Evolutionary conservation across 2,888 invertebrate species (phyloP).

Genomic region (Sipha maydis): DNA sequence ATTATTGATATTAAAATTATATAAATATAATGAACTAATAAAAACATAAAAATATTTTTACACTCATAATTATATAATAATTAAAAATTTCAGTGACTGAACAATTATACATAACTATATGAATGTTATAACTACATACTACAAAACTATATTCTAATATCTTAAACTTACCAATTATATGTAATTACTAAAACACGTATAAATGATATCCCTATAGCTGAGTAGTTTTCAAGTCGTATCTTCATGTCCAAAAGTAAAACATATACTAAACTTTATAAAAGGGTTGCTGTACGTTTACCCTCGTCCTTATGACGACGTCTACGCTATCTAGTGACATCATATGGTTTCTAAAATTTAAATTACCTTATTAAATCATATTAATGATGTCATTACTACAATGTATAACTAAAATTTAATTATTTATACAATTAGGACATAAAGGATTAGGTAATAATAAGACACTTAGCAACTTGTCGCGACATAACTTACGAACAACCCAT

Average conservation of each 20-base stretch:
- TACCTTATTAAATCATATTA: constrained; percentile 12
- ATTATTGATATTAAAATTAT: neutral
- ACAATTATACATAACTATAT: neutral
- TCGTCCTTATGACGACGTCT: neutral
- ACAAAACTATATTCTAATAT: neutral
- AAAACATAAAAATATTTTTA: neutral
- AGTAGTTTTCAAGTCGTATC: constrained; percentile 21
- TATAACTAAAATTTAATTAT: constrained; percentile 22
- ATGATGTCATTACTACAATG: neutral
- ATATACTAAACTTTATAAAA: constrained; percentile 47
- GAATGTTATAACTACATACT: neutral
- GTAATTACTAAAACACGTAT: neutral
- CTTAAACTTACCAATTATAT: constrained; percentile 3
- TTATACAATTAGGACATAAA: constrained; percentile 20
- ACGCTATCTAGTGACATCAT: constrained; percentile 52
- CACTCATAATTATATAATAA: neutral
- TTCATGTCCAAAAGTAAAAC: constrained; percentile 37
- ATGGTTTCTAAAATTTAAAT: neutral
- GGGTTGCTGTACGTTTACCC: constrained; percentile 32
- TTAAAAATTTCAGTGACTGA: neutral
- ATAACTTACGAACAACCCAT: neutral
- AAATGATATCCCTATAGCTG: neutral
- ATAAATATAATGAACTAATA: neutral
- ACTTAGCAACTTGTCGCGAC: neutral
- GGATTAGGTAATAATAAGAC: constrained; percentile 26